Conservation (phyloP, 2,888 invertebrate genomes). For the Cephus pygmeus region DNA sequence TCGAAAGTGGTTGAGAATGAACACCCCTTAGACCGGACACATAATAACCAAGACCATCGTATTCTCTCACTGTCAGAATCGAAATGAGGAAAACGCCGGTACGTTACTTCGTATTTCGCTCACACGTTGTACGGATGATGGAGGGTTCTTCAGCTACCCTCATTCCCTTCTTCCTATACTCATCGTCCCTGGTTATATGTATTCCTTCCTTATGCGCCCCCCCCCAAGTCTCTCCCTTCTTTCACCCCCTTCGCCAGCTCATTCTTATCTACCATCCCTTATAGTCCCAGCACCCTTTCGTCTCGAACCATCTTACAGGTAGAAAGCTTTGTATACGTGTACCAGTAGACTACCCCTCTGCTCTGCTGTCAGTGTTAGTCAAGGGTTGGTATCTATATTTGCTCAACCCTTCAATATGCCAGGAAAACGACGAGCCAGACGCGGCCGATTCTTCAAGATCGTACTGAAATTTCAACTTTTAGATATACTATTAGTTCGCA, state of each 20-base stretch:
- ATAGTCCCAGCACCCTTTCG: slow-evolving; percentile 3
- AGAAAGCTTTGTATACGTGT: slow-evolving; percentile 18
- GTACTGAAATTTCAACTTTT: neutral
- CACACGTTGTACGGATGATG: slow-evolving; percentile 33
- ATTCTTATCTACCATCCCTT: slow-evolving; percentile 17
- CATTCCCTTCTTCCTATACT: slow-evolving; percentile 11
- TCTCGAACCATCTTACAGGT: neutral
- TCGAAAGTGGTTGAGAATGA: neutral
- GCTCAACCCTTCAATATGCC: slow-evolving; percentile 15
- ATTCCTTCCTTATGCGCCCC: neutral
- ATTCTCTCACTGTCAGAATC: slow-evolving; percentile 16
- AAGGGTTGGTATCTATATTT: slow-evolving; percentile 15
- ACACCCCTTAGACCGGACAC: neutral
- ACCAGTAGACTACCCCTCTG: neutral
- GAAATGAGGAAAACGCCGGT: slow-evolving; percentile 21
- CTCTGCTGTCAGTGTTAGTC: slow-evolving; percentile 10
- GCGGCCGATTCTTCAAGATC: neutral
- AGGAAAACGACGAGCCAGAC: neutral
- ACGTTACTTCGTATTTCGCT: slow-evolving; percentile 31
- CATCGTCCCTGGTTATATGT: neutral
- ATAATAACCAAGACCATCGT: slow-evolving; percentile 11
- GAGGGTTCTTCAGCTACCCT: slow-evolving; percentile 29
- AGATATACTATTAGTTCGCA: neutral
- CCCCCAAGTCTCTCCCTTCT: neutral
- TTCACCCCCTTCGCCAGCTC: slow-evolving; percentile 11